Base-by-base conservation (phyloP, 2,113 vertebrate species). In the Piaya cayana region DNA sequence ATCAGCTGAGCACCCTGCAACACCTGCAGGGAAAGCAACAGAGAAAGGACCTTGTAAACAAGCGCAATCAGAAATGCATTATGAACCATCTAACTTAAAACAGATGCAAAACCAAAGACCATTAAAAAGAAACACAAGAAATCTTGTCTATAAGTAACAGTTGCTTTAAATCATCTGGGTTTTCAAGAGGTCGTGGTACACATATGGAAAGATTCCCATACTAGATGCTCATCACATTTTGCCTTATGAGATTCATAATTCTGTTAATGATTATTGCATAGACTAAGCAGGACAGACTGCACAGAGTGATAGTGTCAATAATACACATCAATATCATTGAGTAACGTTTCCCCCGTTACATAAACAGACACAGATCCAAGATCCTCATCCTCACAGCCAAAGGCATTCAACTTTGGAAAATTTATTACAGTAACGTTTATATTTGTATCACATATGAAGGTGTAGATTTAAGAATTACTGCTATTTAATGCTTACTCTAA, bases 1-100 rank as follows among this genome's bases (percentile, higher is more conserved):
- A 99, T 99, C 34, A 99, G 97, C 96, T 99, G 99, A 69, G 99
- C 99, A 0, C 99, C 99, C 93, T 99, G 99, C 76, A 99, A 96
- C 95, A 99, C 99, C 99, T 99, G 94, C 37, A 82, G 26, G 89
- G 62, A 92, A 16, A 86, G 53, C 16, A 39, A 53, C 0, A 16
- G 68, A 74, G 42, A 84, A 59, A 85, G 49, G 3, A 18, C 56
- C 47, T 49, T 47, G 68, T 94, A 34, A 92, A 55, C 37, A 72
- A 42, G 49, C 60, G 13, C 70, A 12, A 7, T 8, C 47, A 56
- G 65, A 65, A 82, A 69, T 0, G 43, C 15, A 2, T 26, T 3
- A 16, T 1, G 20, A 64, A 36, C 30, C 84, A 42, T 1, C 47
- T 76, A 71, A n/a, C n/a, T n/a, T 8, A 25, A 65, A 53, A 16